Evolutionary conservation across 1,140 invertebrate genomes (phyloP).

Genomic region (Lepidurus arcticus): DNA sequence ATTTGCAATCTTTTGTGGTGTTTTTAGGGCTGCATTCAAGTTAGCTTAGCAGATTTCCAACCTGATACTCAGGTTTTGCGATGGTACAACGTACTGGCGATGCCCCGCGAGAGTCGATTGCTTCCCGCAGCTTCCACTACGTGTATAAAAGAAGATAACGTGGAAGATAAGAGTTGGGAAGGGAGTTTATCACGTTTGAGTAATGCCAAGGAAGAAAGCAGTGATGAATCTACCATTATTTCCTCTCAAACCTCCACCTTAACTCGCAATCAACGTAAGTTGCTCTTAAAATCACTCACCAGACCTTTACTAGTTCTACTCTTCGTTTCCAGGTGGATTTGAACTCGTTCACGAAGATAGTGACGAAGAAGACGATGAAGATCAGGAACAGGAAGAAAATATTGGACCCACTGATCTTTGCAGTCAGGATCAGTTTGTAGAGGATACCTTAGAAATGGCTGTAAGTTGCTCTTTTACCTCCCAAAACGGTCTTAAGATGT

Average conservation of each 20-base stretch:
- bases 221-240: constrained; percentile 92
- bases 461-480: neutral
- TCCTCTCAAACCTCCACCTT: constrained; percentile 92
- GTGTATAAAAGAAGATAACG: constrained; percentile 4
- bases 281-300: neutral
- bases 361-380: constrained; percentile 38
- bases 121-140: constrained; percentile 23
- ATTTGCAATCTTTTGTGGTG: neutral
- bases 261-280: constrained; percentile 77
- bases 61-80: constrained; percentile 70
- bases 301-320: neutral
- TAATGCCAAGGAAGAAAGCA: constrained; percentile 71
- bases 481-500: too few relatives aligned
- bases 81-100: constrained; percentile 92
- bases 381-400: constrained; percentile 39
- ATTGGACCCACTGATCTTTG: constrained; percentile 45
- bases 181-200: constrained; percentile 39
- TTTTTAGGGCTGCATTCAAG: constrained; percentile 83
- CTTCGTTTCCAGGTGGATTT: neutral
- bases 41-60: constrained; percentile 90
- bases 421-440: constrained; percentile 50
- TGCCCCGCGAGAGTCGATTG: constrained; percentile 50
- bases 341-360: constrained; percentile 30
- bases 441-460: constrained; percentile 54
- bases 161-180: constrained; percentile 23